These are phyloP conservation scores for Coecobrya sp. DNA, from an alignment of 2,888 invertebrate genomes.

Conservation along the genomic window DNA sequence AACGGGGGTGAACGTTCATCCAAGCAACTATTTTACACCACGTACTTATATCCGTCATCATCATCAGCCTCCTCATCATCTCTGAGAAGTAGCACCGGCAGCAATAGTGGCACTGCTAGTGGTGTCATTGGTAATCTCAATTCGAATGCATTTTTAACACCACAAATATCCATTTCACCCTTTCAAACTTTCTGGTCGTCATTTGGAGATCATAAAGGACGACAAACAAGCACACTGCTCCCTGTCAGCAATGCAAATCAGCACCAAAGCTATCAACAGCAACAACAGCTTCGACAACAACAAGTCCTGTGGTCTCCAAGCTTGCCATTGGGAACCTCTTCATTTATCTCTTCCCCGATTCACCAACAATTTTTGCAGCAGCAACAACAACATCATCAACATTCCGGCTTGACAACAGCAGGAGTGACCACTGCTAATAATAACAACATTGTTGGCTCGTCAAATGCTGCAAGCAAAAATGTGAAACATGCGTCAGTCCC, in stretches of 20 bases:
- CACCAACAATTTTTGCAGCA: slow-evolving; percentile 66
- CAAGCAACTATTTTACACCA: slow-evolving; percentile 80
- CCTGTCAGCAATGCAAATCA: slow-evolving; percentile 77
- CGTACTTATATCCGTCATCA: slow-evolving; percentile 74
- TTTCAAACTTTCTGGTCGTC: slow-evolving; percentile 73
- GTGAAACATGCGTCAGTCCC: slow-evolving; percentile 64
- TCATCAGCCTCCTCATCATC: slow-evolving; percentile 59
- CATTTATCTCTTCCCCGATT: slow-evolving; percentile 61
- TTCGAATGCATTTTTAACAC: slow-evolving; percentile 69
- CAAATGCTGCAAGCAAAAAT: slow-evolving; percentile 70
- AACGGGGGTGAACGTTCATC: slow-evolving; percentile 74
- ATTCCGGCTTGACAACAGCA: slow-evolving; percentile 69
- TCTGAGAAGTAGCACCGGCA: slow-evolving; percentile 44
- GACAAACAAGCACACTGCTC: slow-evolving; percentile 73
- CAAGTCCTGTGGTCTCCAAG: slow-evolving; percentile 79
- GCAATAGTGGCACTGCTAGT: slow-evolving; percentile 1
- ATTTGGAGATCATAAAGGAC: slow-evolving; percentile 75
- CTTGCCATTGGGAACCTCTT: slow-evolving; percentile 75
- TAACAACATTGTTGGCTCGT: slow-evolving; percentile 44
- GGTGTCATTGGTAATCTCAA: slow-evolving; percentile 42
- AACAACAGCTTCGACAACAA: slow-evolving; percentile 76
- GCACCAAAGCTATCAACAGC: slow-evolving; percentile 30
- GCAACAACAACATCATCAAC: slow-evolving; percentile 41
- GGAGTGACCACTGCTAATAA: slow-evolving; percentile 50
- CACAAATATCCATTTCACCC: slow-evolving; percentile 74